A percentile compares a stretch with the other conserved stretches of the same genome.
phyloP scores from a whole-genome alignment of 2,113 vertebrate genomes.

The Mus pahari region DNA sequence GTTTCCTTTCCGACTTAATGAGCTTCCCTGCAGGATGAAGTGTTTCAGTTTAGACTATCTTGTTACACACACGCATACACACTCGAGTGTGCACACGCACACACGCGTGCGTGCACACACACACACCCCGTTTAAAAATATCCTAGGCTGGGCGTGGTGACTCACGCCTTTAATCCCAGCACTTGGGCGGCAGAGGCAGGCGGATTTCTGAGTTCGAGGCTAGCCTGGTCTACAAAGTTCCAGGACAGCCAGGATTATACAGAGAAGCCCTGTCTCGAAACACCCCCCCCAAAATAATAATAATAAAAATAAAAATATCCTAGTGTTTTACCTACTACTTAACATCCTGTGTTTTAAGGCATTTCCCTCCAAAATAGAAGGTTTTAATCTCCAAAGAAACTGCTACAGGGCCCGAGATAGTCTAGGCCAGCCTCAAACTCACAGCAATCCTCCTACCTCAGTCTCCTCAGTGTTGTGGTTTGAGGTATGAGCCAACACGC shows the following conservation, averaged over 20 bases:
- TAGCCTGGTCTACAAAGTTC: too few relatives aligned
- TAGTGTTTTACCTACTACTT: neutral
- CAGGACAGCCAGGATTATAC: too few relatives aligned
- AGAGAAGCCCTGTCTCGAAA: too few relatives aligned
- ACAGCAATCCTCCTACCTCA: neutral
- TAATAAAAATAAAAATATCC: neutral
- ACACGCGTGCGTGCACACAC: neutral
- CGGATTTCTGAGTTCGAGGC: too few relatives aligned
- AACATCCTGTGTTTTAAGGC: neutral
- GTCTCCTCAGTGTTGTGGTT: neutral
- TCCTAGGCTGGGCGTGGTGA: too few relatives aligned
- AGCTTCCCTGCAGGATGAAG: neutral
- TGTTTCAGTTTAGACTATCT: too few relatives aligned
- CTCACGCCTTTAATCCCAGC: too few relatives aligned
- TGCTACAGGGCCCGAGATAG: neutral
- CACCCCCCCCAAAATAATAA: too few relatives aligned
- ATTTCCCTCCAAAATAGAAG: neutral
- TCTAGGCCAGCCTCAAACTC: neutral
- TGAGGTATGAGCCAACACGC: neutral
- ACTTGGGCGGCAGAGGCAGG: too few relatives aligned
- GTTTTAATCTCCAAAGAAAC: neutral
- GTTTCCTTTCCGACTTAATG: too few relatives aligned
- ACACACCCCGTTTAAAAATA: neutral
- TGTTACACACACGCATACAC: too few relatives aligned
- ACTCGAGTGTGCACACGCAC: too few relatives aligned